These are phyloP conservation scores for Etheostoma perlongum DNA, from an alignment of 2,797 vertebrate species.

Conservation along the genomic window DNA sequence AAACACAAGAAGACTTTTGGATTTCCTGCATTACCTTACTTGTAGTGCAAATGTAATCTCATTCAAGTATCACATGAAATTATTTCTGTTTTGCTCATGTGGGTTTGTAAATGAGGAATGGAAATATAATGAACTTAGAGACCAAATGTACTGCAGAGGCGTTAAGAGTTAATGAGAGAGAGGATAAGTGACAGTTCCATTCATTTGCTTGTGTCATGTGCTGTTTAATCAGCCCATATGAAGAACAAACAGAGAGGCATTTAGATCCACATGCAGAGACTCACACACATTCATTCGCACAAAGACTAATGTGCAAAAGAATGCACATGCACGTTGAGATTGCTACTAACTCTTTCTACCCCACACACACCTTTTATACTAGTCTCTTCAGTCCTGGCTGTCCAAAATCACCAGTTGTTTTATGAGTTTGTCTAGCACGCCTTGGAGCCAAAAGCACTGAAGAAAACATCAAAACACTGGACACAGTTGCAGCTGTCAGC, in stretches of 20 bases:
- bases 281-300: background rate
- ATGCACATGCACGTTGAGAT: background rate
- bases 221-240: constrained; percentile 61
- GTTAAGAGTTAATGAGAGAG: constrained; percentile 56
- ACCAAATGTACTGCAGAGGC: constrained; percentile 26
- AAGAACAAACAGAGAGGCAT: constrained; percentile 45
- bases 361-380: background rate
- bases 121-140: constrained; percentile 15
- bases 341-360: background rate
- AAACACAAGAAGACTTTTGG: background rate
- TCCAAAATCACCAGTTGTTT: constrained; percentile 53
- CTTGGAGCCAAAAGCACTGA: constrained; percentile 16
- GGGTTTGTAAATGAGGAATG: constrained; percentile 1
- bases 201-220: constrained; percentile 40
- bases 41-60: background rate
- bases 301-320: constrained; percentile 24
- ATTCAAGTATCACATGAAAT: background rate
- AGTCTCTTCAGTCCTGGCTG: constrained; percentile 4
- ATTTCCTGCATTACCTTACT: constrained; percentile 4
- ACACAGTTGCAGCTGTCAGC: constrained; percentile 35
- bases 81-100: background rate
- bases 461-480: constrained; percentile 19
- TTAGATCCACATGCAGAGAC: constrained; percentile 27
- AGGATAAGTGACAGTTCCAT: constrained; percentile 56
- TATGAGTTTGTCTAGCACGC: constrained; percentile 31